A percentile compares a stretch with the other conserved stretches of the same genome.
These are phyloP conservation scores for Proteles cristata DNA, from an alignment of 2,113 vertebrate species.

Conservation along the genomic window DNA sequence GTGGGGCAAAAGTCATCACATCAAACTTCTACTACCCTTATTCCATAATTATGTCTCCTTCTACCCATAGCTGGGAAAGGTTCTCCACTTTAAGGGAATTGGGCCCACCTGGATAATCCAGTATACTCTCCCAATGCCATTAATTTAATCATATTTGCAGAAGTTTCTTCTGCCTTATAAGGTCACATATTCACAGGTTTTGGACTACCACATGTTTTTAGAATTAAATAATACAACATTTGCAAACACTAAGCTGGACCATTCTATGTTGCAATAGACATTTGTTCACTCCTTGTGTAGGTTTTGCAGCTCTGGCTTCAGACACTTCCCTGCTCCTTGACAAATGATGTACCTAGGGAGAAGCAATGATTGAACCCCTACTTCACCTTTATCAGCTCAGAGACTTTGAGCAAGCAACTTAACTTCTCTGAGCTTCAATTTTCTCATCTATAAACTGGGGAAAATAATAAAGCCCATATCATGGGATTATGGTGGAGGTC, in stretches of 20 bases:
- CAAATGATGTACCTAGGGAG: background rate
- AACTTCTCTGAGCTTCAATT: background rate
- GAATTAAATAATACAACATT: background rate
- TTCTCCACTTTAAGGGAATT: background rate
- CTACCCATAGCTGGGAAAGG: background rate
- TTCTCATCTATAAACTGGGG: background rate
- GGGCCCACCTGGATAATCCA: background rate
- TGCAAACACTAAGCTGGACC: background rate
- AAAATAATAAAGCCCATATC: background rate
- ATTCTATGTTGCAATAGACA: background rate
- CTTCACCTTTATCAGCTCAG: background rate
- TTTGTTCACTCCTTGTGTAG: too few relatives aligned
- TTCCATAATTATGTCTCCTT: background rate
- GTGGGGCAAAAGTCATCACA: background rate
- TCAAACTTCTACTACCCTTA: background rate
- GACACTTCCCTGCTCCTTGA: background rate
- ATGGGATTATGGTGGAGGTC: background rate
- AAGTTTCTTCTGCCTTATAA: background rate
- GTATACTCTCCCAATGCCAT: background rate
- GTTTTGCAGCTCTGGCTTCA: background rate
- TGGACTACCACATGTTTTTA: too few relatives aligned
- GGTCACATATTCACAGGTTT: background rate
- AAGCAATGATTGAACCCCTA: background rate
- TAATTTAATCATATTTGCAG: background rate
- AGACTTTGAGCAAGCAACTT: background rate